Evolutionary conservation across 2,113 vertebrate species (phyloP), one percentile per base, ranked within the genome.

Genomic region (Silurus asotus): DNA sequence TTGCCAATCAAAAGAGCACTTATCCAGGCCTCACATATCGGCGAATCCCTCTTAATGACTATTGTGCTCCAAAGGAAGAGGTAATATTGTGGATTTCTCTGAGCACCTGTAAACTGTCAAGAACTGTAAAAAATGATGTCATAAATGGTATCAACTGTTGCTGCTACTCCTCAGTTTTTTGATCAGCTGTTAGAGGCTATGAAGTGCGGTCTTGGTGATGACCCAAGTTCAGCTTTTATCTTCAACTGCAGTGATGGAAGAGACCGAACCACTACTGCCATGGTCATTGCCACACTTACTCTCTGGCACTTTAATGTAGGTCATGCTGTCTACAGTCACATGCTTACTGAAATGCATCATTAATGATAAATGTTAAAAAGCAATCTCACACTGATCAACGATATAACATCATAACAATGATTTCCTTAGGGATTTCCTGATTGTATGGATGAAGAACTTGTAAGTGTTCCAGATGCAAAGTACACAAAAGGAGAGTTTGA

Each of bases 401-500:
- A 69, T 56, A 15, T n/a, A 59, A 28, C 4, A 5, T 74, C 65
- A n/a, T 45, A 23, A 61, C 58, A 4, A 5, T 81, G 45, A 55
- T 65, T 79, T 4, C 51, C 86, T 4, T 89, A 97, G 96, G 95
- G 95, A 85, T 95, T 96, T 78, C 96, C 96, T 0, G 95, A 96
- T 72, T 92, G 93, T 87, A 93, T 85, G 0, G 96, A 97, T 81
- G 96, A 97, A 70, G 96, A 96, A 87, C 95, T 96, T 0, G 96
- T 97, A 81, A 97, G 96, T 0, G 96, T 97, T 61, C 96, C 96
- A 0, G 96, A 97, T 3, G 96, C 96, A 90, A 97, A 96, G 79
- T 97, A 97, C 88, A 97, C 96, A 85, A 97, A 97, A 88, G 96
- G 96, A 45, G 96, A 97, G 88, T 97, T 97, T 0, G 96, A 97